These are phyloP conservation scores for Hepsetus odoe DNA, from an alignment of 2,113 vertebrate genomes.

Conservation along the genomic window DNA sequence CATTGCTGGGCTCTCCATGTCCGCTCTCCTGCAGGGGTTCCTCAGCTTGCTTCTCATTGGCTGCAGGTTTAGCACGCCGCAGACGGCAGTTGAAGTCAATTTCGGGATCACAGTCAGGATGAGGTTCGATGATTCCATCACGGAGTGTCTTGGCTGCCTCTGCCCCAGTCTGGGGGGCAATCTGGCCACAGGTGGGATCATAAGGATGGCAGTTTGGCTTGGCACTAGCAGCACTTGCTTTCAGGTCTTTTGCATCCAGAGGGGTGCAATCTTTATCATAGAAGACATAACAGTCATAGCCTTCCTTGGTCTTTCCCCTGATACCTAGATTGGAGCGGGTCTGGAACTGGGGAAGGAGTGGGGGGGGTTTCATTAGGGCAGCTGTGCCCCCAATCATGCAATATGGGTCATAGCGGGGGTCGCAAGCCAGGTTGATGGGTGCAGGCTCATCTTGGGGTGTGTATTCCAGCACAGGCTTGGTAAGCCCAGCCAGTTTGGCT, in stretches of 20 bases:
- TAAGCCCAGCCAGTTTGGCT: constrained; percentile 68
- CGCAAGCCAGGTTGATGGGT: constrained; percentile 64
- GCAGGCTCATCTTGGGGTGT: constrained; percentile 55
- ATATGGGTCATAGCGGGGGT: constrained; percentile 71
- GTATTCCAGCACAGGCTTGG: constrained; percentile 71
- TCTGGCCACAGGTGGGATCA: constrained; percentile 73
- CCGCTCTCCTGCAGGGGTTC: constrained; percentile 47
- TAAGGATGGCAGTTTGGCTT: constrained; percentile 73
- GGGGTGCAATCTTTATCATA: constrained; percentile 78
- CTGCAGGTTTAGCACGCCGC: constrained; percentile 56
- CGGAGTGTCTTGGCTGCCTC: constrained; percentile 31
- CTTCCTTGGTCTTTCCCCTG: constrained; percentile 77
- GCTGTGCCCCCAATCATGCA: constrained; percentile 70
- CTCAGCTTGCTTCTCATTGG: neutral
- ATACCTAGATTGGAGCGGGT: constrained; percentile 69
- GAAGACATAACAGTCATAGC: constrained; percentile 76
- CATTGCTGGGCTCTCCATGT: constrained; percentile 34
- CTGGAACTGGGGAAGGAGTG: constrained; percentile 69
- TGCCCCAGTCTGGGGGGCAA: constrained; percentile 47
- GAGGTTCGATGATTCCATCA: constrained; percentile 69
- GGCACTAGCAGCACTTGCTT: constrained; percentile 55
- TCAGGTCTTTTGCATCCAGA: constrained; percentile 46
- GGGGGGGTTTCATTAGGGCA: constrained; percentile 61
- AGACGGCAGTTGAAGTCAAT: constrained; percentile 78
- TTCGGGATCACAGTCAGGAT: constrained; percentile 79